Evolutionary conservation across 2,113 vertebrate species (phyloP), one percentile per base, ranked within the genome.

Genomic region (Pica pica): DNA sequence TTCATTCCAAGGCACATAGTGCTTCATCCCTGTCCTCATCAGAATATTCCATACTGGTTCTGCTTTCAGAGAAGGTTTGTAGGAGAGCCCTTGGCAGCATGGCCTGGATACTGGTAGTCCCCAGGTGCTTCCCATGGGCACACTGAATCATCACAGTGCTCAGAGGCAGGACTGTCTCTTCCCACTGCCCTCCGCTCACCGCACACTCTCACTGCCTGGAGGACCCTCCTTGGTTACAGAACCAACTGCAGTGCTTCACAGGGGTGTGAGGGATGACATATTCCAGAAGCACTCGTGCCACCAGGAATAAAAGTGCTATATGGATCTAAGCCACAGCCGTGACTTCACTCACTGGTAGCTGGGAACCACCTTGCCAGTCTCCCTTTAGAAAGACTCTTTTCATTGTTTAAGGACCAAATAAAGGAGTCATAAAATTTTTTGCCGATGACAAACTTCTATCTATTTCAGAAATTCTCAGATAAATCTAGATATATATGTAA

Each of bases 191-290:
- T 35, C 23, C 11, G 14, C 31, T 61, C n/a, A 21, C 8, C 44
- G 10, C 0, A 2, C 13, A 3, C 6, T 47, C 10, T 35, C 19
- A 75, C 33, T 64, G 50, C 27, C 49, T 53, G n/a, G 21, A 2
- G 1, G n/a, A 24, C 12, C 7, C 1, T 41, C 8, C 61, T 47
- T 35, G 6, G 19, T 33, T 63, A 69, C 24, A 77, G 33, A 63
- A 56, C 13, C 27, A 33, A 13, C 16, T 69, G 26, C 23, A 56
- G 0, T 33, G 13, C 53, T 59, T 59, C 18, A 22, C 8, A 10
- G 28, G 1, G 5, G 1, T 11, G 12, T 44, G 23, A 10, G 15
- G 19, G 30, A 49, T 44, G 21, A 6, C 2, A 1, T 47, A 24
- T 13, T 27, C 27, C 6, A 3, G 30, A 70, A 70, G n/a, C 9